Percentiles rank a stretch among this genome's conserved stretches.
Conservation (phyloP, 2,797 vertebrate genomes). For the Gila robusta region DNA sequence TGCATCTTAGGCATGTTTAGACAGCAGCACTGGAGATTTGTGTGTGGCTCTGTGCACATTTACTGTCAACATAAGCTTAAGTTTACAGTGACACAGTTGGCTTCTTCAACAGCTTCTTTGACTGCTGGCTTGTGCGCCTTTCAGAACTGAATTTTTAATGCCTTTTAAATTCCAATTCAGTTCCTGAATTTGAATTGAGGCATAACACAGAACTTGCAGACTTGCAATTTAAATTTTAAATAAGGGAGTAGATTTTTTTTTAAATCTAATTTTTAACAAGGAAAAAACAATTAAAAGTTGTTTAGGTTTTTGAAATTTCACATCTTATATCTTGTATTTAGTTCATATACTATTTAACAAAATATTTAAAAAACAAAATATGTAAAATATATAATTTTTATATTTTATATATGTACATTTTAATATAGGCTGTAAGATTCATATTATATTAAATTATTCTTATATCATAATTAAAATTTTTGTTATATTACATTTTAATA, state of each 20-base stretch:
- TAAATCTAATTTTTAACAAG: background rate
- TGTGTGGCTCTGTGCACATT: slow-evolving; percentile 3
- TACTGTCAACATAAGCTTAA: slow-evolving; percentile 25
- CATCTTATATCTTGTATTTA: background rate
- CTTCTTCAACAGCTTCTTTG: background rate
- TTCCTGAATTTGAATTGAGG: background rate
- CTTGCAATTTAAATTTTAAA: background rate
- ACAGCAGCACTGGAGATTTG: slow-evolving; percentile 10
- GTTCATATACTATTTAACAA: background rate
- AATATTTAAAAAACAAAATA: background rate
- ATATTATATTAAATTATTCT: background rate
- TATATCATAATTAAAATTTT: background rate
- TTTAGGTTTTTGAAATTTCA: too few species aligned
- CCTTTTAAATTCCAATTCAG: background rate
- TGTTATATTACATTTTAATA: background rate
- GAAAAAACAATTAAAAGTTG: too few species aligned
- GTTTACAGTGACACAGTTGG: slow-evolving; percentile 15
- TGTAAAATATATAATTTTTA: background rate
- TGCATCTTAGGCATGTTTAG: slow-evolving; percentile 33
- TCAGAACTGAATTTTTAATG: slow-evolving; percentile 4
- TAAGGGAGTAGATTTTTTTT: background rate
- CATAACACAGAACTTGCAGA: background rate
- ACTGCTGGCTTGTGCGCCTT: background rate
- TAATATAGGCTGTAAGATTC: background rate
- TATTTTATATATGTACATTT: background rate